Base-by-base conservation (phyloP, 1,140 invertebrate species). In the Pseudomyrmex sp. region DNA sequence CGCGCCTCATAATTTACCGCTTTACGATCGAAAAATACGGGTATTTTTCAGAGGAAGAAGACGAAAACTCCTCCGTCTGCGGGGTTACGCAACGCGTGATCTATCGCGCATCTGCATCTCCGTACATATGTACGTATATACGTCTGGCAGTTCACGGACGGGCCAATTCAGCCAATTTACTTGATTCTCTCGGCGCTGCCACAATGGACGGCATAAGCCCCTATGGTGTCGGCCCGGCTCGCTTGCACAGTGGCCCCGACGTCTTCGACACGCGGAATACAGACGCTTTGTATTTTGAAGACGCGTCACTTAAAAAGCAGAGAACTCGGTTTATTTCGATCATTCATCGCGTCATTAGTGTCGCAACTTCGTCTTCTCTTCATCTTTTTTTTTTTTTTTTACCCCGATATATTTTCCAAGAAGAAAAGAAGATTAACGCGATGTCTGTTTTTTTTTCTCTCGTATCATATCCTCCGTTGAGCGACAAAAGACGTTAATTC, bases 81-180 rank as follows among this genome's bases (percentile, higher is more conserved):
- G 35, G 0, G 44, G 56, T 74, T 79, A 75, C 75, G 63, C 35
- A 82, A 76, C 54, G 48, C 61, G 23, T 48, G 62, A 73, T 84
- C 61, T 85, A 86, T 88, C 84, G 66, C 66, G 52, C 65, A 70
- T 88, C 80, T 88, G 80, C 84, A 89, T 89, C 75, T 72, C 59
- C 69, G 87, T 85, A 15, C 1, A 35, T 26, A 26, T 35, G 35
- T 35, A 35, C 20, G 0, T 23, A 23, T 0, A 18, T 18, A 18
- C 35, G 66, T 20, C 18, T 18, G 54, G 20, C 74, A 63, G 90
- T 88, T 90, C 88, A 89, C 72, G 87, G 87, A 90, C 87, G 83
- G 77, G 73, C 80, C 86, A 92, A 92, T 92, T 91, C 73, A 92
- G 79, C 85, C 90, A 91, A 92, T 92, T 92, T 86, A 91, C 84